These are phyloP conservation scores for Lutjanus argentimaculatus DNA, from an alignment of 2,797 vertebrate species.

Conservation along the genomic window DNA sequence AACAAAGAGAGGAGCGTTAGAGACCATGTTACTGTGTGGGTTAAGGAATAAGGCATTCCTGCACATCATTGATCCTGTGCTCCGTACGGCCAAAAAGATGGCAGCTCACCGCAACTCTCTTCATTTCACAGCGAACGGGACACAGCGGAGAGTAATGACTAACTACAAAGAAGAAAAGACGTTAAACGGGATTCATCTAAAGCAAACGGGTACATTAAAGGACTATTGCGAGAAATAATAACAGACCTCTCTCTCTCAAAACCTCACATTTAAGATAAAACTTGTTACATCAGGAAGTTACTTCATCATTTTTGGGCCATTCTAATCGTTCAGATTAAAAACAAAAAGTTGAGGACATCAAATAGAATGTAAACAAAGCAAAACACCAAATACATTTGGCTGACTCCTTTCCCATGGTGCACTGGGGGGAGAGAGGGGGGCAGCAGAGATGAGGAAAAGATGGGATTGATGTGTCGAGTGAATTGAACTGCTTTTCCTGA, in stretches of 20 bases:
- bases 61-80: slow-evolving; percentile 68
- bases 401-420: slow-evolving; percentile 31
- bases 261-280: slow-evolving; percentile 1
- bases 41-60: slow-evolving; percentile 81
- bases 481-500: slow-evolving; percentile 28
- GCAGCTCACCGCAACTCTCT: slow-evolving; percentile 53
- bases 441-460: slow-evolving; percentile 5
- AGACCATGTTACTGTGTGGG: slow-evolving; percentile 54
- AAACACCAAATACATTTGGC: slow-evolving; percentile 42
- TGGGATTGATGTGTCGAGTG: slow-evolving; percentile 4
- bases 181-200: slow-evolving; percentile 25
- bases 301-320: slow-evolving; percentile 11
- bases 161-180: slow-evolving; percentile 25
- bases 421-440: neutral
- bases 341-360: slow-evolving; percentile 27
- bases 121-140: slow-evolving; percentile 48
- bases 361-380: slow-evolving; percentile 52
- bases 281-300: slow-evolving; percentile 9
- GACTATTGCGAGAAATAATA: neutral
- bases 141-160: slow-evolving; percentile 29
- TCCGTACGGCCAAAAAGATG: slow-evolving; percentile 53
- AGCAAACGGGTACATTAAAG: slow-evolving; percentile 16
- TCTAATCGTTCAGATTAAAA: slow-evolving; percentile 4
- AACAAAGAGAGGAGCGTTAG: slow-evolving; percentile 51
- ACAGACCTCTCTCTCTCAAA: slow-evolving; percentile 10